These are phyloP conservation scores for Aelia acuminata DNA, from an alignment of 2,888 invertebrate species.

Conservation along the genomic window DNA sequence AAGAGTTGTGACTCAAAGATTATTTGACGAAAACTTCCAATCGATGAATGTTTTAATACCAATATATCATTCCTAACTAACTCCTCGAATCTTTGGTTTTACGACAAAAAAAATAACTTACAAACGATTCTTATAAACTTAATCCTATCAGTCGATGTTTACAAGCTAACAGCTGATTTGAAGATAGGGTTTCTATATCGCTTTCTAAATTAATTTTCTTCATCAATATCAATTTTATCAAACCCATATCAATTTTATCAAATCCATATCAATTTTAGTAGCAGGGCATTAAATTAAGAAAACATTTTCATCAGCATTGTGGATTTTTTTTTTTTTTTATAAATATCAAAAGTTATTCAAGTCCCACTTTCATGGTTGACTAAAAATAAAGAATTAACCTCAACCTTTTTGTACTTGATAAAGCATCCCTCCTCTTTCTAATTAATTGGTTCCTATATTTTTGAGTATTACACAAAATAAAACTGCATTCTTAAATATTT, in stretches of 20 bases:
- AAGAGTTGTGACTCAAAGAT: background rate
- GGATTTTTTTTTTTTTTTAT: background rate
- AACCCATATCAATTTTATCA: too few relatives aligned
- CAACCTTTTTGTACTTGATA: background rate
- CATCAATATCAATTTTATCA: too few relatives aligned
- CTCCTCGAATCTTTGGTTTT: background rate
- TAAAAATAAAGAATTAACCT: background rate
- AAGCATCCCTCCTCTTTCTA: background rate
- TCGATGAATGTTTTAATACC: background rate
- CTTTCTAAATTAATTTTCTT: background rate
- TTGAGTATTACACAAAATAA: too few relatives aligned
- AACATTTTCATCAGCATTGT: background rate
- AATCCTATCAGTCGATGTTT: slow-evolving; percentile 50
- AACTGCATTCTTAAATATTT: background rate
- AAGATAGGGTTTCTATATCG: background rate
- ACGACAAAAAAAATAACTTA: background rate
- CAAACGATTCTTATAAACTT: background rate
- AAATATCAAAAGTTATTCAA: background rate
- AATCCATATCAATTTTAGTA: too few relatives aligned
- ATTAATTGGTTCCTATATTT: too few relatives aligned
- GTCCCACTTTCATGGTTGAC: background rate
- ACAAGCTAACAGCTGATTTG: slow-evolving; percentile 11
- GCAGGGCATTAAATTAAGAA: background rate
- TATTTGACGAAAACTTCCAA: background rate
- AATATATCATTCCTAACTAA: background rate